Evolutionary conservation across 1,140 invertebrate species (phyloP), one percentile per base, ranked within the genome.

Genomic region (Anagrus nilaparvatae): DNA sequence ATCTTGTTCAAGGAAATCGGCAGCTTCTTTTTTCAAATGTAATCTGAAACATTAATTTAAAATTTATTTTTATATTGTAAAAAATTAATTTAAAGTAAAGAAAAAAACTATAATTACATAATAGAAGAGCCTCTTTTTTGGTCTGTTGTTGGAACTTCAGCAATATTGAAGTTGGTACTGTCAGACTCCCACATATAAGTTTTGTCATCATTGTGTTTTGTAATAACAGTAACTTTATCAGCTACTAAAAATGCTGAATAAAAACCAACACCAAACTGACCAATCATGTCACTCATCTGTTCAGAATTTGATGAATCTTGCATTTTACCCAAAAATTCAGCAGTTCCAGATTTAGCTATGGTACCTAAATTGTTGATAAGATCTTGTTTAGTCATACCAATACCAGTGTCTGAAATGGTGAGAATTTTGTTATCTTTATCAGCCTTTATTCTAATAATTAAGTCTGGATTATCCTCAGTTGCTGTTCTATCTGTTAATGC

Each of bases 181-280:
- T 97, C 91, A 7, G 93, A 97, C 63, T 99, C 93, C 97, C 97
- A 99, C 46, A 99, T 87, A 61, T 97, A 84, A 67, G 99, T 96
- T 46, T 81, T 77, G 65, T 97, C 96, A 56, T 90, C 82, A 60
- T 97, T 95, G 64, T 94, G 79, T 65, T 99, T 99, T 0, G 90
- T 88, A 1, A 88, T 96, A 1, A 99, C 97, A 30, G 90, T 77
- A 24, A 97, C 90, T 50, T 70, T 73, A 53, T 87, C 87, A 5
- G 91, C 89, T 29, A 95, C 90, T 48, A 99, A 74, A 70, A 99
- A 99, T 4, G 94, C 80, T 0, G 94, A 97, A 61, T 98, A 98
- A 67, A 97, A 97, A 32, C 94, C 94, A 53, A 97, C 94, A 66
- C 94, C 94, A 70, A 97, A 98, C 67, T 97, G 90, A 32, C 84